Conservation (phyloP, 2,888 invertebrate genomes). For the Lasius platythorax region DNA sequence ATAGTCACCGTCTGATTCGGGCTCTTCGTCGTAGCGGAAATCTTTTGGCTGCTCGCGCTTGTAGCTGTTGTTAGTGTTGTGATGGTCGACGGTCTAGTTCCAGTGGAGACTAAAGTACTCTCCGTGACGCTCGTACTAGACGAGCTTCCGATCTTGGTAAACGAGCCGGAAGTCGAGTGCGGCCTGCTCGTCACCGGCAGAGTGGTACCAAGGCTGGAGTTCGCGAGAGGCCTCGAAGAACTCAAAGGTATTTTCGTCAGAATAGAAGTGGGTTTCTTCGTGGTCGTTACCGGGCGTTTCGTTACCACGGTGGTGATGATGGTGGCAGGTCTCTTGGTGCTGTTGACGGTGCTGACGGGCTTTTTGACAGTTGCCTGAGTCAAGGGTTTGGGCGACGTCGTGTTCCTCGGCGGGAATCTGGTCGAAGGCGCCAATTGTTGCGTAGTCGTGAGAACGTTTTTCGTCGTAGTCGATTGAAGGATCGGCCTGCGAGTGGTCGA, state of each 20-base stretch:
- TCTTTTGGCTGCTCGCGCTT: slow-evolving; percentile 34
- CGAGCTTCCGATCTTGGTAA: slow-evolving; percentile 44
- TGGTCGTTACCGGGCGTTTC: slow-evolving; percentile 69
- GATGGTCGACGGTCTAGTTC: slow-evolving; percentile 43
- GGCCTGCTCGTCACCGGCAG: slow-evolving; percentile 65
- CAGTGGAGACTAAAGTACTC: slow-evolving; percentile 47
- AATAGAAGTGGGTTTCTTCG: slow-evolving; percentile 66
- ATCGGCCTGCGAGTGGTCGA: slow-evolving; percentile 54
- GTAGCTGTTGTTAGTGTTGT: slow-evolving; percentile 10
- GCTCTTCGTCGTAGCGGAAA: slow-evolving; percentile 74
- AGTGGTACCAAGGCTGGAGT: slow-evolving; percentile 40
- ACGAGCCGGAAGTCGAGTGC: slow-evolving; percentile 42
- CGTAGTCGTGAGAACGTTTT: slow-evolving; percentile 68
- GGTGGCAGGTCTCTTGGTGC: slow-evolving; percentile 64
- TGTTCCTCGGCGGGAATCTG: slow-evolving; percentile 83
- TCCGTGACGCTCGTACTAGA: slow-evolving; percentile 43
- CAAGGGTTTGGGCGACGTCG: slow-evolving; percentile 77
- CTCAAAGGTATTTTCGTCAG: slow-evolving; percentile 86
- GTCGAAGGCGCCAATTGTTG: slow-evolving; percentile 75
- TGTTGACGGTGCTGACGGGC: slow-evolving; percentile 80
- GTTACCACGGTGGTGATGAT: slow-evolving; percentile 47
- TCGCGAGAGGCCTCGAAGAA: slow-evolving; percentile 77
- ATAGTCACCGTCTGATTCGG: slow-evolving; percentile 63
- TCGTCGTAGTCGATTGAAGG: slow-evolving; percentile 63
- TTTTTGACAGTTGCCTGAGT: slow-evolving; percentile 80